phyloP scores from a whole-genome alignment of 2,888 invertebrate species.

The Incurvaria masculella region DNA sequence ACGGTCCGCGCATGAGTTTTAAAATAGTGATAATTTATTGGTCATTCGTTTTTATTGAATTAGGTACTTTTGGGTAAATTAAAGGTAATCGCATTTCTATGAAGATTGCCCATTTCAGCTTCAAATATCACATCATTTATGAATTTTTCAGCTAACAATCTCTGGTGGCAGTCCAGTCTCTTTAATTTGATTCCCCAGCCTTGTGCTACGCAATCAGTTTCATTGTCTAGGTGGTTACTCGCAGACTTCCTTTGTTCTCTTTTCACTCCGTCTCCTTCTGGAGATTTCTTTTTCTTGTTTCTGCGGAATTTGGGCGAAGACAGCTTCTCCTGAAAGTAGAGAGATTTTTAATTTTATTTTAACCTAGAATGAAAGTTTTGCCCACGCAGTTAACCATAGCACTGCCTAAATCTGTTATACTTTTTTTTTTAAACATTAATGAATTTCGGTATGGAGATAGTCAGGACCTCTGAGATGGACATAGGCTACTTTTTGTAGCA shows the following conservation, averaged over 20 bases:
- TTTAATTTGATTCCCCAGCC: background rate
- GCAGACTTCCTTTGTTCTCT: background rate
- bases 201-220: background rate
- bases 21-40: background rate
- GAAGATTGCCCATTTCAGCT: background rate
- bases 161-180: background rate
- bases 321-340: background rate
- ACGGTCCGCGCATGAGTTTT: background rate
- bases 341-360: background rate
- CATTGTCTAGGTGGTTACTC: background rate
- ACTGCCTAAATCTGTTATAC: no score
- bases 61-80: background rate
- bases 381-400: no score
- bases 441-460: no score
- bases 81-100: background rate
- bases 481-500: no score
- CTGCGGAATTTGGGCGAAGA: background rate
- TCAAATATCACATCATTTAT: slow-evolving; percentile 1
- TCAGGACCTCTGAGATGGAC: no score
- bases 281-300: background rate
- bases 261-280: background rate
- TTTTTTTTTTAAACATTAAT: no score
- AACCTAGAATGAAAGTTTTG: no score
- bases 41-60: no score
- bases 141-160: background rate